These are phyloP conservation scores for Habroteleia sp. DNA, from an alignment of 2,888 invertebrate species.

Conservation along the genomic window DNA sequence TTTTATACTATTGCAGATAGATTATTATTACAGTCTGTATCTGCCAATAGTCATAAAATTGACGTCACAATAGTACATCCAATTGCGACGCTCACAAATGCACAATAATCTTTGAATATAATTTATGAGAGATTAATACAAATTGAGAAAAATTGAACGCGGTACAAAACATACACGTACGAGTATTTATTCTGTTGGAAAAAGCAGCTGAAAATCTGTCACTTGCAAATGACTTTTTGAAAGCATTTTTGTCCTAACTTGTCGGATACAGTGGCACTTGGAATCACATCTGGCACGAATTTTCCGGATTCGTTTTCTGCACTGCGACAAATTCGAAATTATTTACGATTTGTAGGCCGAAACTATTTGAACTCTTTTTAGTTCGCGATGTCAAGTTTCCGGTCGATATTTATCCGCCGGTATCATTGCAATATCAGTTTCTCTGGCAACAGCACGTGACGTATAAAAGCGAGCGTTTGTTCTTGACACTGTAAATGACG, in stretches of 20 bases:
- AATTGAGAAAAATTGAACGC: conserved; percentile 11
- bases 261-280: conserved; percentile 39
- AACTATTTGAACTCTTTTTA: conserved; percentile 18
- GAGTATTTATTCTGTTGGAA: conserved; percentile 28
- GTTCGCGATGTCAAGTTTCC: conserved; percentile 10
- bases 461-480: conserved; percentile 45
- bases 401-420: conserved; percentile 29
- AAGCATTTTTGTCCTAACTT: conserved; percentile 47
- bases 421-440: conserved; percentile 41
- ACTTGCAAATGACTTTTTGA: conserved; percentile 50
- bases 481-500: conserved; percentile 59
- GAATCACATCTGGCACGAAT: conserved; percentile 39
- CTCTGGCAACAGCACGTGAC: conserved; percentile 30
- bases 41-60: too few relatives aligned
- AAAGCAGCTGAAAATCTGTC: conserved; percentile 37
- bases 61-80: too few relatives aligned
- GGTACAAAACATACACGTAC: too few relatives aligned
- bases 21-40: too few relatives aligned
- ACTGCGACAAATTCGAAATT: conserved; percentile 39
- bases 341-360: conserved; percentile 24
- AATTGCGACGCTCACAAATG: too few relatives aligned
- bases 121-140: conserved; percentile 1
- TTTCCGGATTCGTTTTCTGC: conserved; percentile 29
- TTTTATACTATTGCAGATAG: too few relatives aligned
- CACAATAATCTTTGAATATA: conserved; percentile 1